Conservation (phyloP, 2,113 vertebrate genomes). For the Silurus asotus region DNA sequence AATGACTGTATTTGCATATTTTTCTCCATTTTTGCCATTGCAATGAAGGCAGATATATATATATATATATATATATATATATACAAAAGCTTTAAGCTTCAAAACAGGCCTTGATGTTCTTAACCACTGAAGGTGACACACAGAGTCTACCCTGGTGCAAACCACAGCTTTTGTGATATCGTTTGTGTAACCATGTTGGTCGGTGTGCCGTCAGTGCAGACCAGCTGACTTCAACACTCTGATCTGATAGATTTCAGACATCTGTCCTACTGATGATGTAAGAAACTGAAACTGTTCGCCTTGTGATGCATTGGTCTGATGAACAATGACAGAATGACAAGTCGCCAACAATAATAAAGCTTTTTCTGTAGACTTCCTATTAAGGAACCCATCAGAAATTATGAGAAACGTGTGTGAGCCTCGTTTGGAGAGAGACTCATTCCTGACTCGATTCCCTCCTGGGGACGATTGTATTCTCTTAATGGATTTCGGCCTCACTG, state of each 20-base stretch:
- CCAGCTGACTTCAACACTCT: not conserved
- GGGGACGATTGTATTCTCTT: constrained; percentile 24
- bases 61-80: not conserved
- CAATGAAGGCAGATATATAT: not conserved
- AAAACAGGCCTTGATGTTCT: constrained; percentile 16
- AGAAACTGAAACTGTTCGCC: constrained; percentile 50
- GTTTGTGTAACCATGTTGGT: not conserved
- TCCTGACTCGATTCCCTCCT: not conserved
- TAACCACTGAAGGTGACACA: not conserved
- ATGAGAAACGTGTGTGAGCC: not conserved
- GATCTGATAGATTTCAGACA: constrained; percentile 16
- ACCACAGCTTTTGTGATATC: not conserved
- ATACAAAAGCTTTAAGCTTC: constrained; percentile 12
- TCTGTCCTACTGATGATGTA: constrained; percentile 42
- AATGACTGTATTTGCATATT: constrained; percentile 47
- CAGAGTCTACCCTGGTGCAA: not conserved
- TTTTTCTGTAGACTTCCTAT: constrained; percentile 10
- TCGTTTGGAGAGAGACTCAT: not conserved
- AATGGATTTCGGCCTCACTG: not conserved
- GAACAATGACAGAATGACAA: constrained; percentile 33
- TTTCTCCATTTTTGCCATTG: constrained; percentile 11
- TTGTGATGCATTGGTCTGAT: constrained; percentile 37
- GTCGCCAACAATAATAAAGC: constrained; percentile 5
- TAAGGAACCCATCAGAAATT: constrained; percentile 28
- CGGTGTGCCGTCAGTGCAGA: constrained; percentile 8